Conservation (phyloP, 1,140 invertebrate genomes). For the Plutomurus gul region DNA sequence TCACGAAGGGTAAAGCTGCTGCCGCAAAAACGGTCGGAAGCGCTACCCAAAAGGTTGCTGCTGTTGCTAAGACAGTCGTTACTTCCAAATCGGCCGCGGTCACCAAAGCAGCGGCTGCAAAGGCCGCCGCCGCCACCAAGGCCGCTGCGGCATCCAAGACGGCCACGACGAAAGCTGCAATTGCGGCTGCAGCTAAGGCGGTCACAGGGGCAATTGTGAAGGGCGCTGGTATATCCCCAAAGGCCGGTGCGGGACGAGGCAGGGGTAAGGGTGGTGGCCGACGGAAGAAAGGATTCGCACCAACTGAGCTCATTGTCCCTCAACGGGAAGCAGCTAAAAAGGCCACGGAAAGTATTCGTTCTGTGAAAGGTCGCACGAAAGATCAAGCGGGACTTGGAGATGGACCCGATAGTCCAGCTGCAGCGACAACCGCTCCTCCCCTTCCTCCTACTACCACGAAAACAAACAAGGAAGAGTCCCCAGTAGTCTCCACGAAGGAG, state of each 20-base stretch:
- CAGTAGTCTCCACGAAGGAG: neutral
- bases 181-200: conserved; percentile 11
- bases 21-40: conserved; percentile 73
- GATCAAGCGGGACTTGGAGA: neutral
- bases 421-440: neutral
- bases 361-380: conserved; percentile 49
- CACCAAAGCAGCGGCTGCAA: conserved; percentile 53
- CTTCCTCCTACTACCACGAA: neutral
- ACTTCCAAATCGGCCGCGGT: conserved; percentile 59
- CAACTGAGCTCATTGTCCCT: conserved; percentile 83
- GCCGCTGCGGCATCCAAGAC: conserved; percentile 59
- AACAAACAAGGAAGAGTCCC: conserved; percentile 13
- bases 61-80: conserved; percentile 55
- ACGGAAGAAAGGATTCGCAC: conserved; percentile 63
- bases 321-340: conserved; percentile 88
- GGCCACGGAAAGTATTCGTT: conserved; percentile 80
- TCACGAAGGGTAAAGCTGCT: conserved; percentile 49
- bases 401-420: neutral
- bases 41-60: conserved; percentile 46
- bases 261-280: conserved; percentile 55
- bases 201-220: conserved; percentile 2
- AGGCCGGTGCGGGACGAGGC: conserved; percentile 54
- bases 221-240: neutral
- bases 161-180: conserved; percentile 54
- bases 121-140: conserved; percentile 52